Base-by-base conservation (phyloP, 2,888 invertebrate species). In the Sinhomidia bicolor region DNA sequence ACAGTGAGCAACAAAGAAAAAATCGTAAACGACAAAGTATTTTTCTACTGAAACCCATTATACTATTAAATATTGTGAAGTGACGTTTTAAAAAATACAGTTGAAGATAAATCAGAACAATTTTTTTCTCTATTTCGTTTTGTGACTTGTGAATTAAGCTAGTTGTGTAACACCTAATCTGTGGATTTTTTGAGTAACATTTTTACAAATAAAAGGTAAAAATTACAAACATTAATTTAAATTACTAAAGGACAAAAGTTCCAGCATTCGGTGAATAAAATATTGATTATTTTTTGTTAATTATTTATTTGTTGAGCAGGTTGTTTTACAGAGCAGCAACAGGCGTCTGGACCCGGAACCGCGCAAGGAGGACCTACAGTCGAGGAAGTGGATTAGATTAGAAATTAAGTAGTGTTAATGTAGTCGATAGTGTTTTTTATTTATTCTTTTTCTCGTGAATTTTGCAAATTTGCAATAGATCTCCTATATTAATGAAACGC, bases 271-370 rank as follows among this genome's bases (percentile, higher is more conserved):
- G n/a, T n/a, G n/a, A n/a, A n/a, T n/a, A n/a, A n/a, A n/a, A n/a
- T n/a, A n/a, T n/a, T n/a, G n/a, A n/a, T n/a, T n/a, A n/a, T n/a
- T n/a, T n/a, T n/a, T n/a, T n/a, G n/a, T n/a, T n/a, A n/a, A n/a
- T n/a, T n/a, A n/a, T n/a, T 14, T 3, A 92, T 95, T 92, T 95
- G 95, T 93, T 94, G 94, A 92, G 93, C 93, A 47, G 94, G 91
- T 57, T 93, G 92, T 76, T 94, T n/a, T n/a, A n/a, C 90, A 23
- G 86, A 86, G 47, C 90, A 89, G 74, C 83, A 29, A 81, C 90
- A 47, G 90, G 91, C 20, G 5, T n/a, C n/a, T n/a, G 90, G 80
- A 44, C 86, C 85, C 57, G 91, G 91, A 26, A 89, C 89, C 57
- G 89, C 88, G 41, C 41, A 32, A 17, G 90, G 89, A 20, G 92